Percentiles rank a stretch among this genome's conserved stretches.
These are phyloP conservation scores for Poecile montanus DNA, from an alignment of 2,797 vertebrate species.

Conservation along the genomic window DNA sequence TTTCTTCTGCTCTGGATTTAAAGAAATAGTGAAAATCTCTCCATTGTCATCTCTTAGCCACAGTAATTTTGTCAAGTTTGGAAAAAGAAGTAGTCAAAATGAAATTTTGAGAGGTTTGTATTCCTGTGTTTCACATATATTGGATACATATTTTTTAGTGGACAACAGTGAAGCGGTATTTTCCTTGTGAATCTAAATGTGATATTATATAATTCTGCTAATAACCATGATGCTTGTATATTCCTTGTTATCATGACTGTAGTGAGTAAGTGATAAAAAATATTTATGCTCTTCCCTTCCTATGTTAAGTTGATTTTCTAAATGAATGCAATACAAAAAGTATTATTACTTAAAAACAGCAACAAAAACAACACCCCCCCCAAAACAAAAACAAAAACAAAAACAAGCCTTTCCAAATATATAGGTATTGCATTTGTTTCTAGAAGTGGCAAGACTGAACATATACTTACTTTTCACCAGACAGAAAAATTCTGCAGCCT, in stretches of 20 bases:
- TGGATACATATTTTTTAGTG: not conserved
- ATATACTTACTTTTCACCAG: not conserved
- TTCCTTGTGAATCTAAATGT: not conserved
- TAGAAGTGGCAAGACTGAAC: not conserved
- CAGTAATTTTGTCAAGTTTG: not conserved
- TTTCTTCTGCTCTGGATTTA: not conserved
- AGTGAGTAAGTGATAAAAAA: not conserved
- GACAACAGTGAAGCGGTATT: not conserved
- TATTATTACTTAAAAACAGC: not conserved
- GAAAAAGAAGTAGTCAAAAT: not conserved
- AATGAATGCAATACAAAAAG: not conserved
- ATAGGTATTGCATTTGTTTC: not conserved
- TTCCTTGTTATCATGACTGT: not conserved
- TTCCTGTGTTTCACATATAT: accelerated
- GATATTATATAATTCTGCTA: not conserved
- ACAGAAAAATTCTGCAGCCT: not conserved
- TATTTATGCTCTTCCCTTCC: not conserved
- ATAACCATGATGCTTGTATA: not conserved
- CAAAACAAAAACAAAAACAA: not conserved
- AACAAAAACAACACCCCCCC: not conserved
- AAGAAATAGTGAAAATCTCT: not conserved
- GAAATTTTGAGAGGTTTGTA: not conserved
- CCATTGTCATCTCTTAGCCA: not conserved
- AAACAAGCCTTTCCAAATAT: not conserved
- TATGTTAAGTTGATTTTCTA: not conserved